Conservation (phyloP, 1,140 invertebrate genomes). For the Hetaerina americana region DNA sequence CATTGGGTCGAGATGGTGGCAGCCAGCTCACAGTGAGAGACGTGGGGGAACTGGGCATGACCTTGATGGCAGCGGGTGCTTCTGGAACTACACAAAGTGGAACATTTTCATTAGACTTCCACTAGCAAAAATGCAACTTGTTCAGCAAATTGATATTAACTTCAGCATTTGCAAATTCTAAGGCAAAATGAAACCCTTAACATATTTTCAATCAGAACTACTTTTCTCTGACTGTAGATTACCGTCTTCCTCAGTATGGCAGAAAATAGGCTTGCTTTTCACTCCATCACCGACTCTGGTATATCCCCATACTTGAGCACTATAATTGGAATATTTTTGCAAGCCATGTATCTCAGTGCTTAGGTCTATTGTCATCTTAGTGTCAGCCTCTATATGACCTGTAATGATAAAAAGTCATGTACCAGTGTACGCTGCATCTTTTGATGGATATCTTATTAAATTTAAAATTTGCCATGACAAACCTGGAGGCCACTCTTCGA, state of each 20-base stretch:
- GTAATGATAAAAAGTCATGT: neutral
- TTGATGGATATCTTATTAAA: constrained; percentile 25
- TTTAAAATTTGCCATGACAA: neutral
- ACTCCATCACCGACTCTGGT: constrained; percentile 38
- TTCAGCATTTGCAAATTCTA: no score
- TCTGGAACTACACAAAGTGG: constrained; percentile 36
- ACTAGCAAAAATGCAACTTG: no score
- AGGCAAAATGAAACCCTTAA: no score
- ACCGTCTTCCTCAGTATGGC: constrained; percentile 33
- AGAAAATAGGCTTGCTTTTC: constrained; percentile 31
- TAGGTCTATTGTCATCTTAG: neutral
- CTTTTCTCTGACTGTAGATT: no score
- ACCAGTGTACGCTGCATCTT: neutral
- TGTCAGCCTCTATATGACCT: constrained; percentile 3
- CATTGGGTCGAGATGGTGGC: constrained; percentile 30
- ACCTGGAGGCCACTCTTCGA: neutral
- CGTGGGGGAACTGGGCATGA: constrained; percentile 26
- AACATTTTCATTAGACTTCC: no score
- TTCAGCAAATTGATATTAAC: no score
- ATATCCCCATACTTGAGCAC: constrained; percentile 36
- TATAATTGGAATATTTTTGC: constrained; percentile 27
- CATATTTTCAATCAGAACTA: no score
- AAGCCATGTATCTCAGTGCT: constrained; percentile 5
- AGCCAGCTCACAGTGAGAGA: constrained; percentile 33
- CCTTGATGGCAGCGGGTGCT: constrained; percentile 32